Evolutionary conservation across 2,797 vertebrate genomes (phyloP).

Genomic region (Channallabes apus): DNA sequence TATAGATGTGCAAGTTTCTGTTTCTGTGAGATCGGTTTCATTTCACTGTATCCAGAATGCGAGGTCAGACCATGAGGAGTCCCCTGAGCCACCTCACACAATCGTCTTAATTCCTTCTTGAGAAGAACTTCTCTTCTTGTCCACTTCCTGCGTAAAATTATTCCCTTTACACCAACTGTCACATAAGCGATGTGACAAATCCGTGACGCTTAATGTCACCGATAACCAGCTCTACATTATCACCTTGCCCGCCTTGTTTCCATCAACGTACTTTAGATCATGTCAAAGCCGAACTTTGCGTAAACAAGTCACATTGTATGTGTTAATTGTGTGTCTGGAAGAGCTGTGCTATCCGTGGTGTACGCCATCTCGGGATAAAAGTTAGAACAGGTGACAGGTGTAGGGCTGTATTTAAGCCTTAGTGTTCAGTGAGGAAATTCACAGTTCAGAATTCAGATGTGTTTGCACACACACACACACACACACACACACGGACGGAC

Average conservation of each 20-base stretch:
- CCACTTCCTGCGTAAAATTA: slow-evolving; percentile 24
- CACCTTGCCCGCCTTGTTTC: slow-evolving; percentile 15
- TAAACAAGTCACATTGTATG: not conserved
- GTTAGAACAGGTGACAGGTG: not conserved
- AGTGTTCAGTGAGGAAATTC: not conserved
- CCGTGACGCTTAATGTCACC: slow-evolving; percentile 27
- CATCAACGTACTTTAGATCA: slow-evolving; percentile 31
- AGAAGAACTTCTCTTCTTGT: slow-evolving; percentile 36
- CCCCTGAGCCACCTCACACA: slow-evolving; percentile 43
- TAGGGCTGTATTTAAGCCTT: not conserved
- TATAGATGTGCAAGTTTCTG: not conserved
- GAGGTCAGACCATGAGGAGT: slow-evolving; percentile 48
- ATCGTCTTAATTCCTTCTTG: slow-evolving; percentile 50
- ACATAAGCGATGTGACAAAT: not conserved
- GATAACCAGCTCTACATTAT: slow-evolving; percentile 48
- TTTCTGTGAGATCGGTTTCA: slow-evolving; percentile 53
- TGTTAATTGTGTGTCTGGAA: slow-evolving; percentile 21
- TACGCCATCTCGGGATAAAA: not conserved
- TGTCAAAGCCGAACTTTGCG: slow-evolving; percentile 13
- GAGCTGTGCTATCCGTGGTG: not conserved
- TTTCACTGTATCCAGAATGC: slow-evolving; percentile 52
- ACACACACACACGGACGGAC: no score
- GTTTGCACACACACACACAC: no score
- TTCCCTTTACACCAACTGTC: slow-evolving; percentile 20
- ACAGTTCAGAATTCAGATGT: not conserved